Evolutionary conservation across 2,888 invertebrate species (phyloP), one percentile per base, ranked within the genome.

Genomic region (Luffia ferchaultella): DNA sequence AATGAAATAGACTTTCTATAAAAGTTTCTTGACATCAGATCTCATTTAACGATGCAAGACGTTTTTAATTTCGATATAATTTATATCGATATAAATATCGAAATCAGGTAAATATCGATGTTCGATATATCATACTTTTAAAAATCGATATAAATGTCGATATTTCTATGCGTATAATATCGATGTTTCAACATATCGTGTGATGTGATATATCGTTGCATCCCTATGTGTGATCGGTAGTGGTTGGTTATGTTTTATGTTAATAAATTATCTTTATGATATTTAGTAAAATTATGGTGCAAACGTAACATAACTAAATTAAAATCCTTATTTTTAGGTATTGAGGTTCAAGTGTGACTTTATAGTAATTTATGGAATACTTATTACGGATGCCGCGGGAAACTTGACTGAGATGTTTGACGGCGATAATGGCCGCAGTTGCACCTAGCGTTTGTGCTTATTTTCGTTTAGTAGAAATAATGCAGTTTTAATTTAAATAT

Each of bases 401-500:
- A 48, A 48, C 48, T 48, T 16, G 42, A 48, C 17, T 20, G 47
- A 20, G 16, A 16, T 42, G 16, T 42, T 17, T 48, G 48, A 48
- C 48, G 41, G 16, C 43, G 49, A 49, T 80, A 82, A 83, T 83
- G 83, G 83, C 83, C 83, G 83, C 83, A 79, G 80, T 78, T 80
- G 78, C 78, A 78, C 80, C 80, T 80, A 45, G 76, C 79, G 70
- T 69, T 71, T 68, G 70, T 78, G 76, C 79, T 16, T 46, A 40
- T 45, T 48, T 50, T 20, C 51, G 48, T 48, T 46, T 40, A 46
- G 44, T 45, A 48, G 45, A 43, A 42, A 43, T 43, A 51, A 15
- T 51, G 45, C 46, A 18, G 16, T 30, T 46, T 16, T 46, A 49
- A 46, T 19, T 46, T 41, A 49, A 51, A 51, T 49, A 51, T 46